phyloP scores from a whole-genome alignment of 2,797 vertebrate genomes.

The Aplochiton taeniatus region DNA sequence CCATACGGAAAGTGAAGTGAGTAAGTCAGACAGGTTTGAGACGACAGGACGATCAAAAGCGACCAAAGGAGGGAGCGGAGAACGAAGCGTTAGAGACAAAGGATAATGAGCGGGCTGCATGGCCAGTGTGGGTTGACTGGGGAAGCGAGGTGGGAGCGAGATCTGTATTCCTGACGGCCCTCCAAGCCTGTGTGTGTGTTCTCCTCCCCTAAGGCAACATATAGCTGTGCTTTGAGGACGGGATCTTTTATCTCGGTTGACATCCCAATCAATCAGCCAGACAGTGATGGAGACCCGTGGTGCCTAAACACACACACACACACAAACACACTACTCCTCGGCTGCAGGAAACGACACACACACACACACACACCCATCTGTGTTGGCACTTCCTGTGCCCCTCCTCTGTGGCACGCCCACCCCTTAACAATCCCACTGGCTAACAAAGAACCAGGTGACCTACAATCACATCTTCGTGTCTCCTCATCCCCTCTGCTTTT shows the following conservation, averaged over 20 bases:
- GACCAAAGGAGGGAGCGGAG: not conserved
- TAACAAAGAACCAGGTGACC: not conserved
- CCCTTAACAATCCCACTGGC: not conserved
- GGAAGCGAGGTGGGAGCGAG: not conserved
- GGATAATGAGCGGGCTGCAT: not conserved
- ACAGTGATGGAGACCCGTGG: constrained; percentile 69
- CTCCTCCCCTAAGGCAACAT: constrained; percentile 33
- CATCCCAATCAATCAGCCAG: constrained; percentile 15
- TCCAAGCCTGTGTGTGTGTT: not conserved
- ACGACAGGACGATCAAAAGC: not conserved
- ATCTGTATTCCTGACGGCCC: not conserved
- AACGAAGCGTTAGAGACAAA: not conserved
- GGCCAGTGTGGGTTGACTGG: not conserved
- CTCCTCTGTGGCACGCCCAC: not conserved
- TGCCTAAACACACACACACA: constrained; percentile 30
- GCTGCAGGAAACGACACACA: not conserved
- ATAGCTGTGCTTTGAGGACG: constrained; percentile 54
- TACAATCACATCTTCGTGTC: too few species aligned
- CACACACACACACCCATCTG: constrained; percentile 13
- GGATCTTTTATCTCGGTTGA: constrained; percentile 62
- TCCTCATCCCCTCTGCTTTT: too few species aligned
- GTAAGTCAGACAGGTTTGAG: not conserved
- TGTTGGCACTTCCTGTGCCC: too few species aligned
- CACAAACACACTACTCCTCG: constrained; percentile 17
- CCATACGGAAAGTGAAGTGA: not conserved